Percentiles rank a stretch among this genome's conserved stretches.
Evolutionary conservation across 1,140 invertebrate species (phyloP).

Genomic region (Trialeurodes vaporariorum): DNA sequence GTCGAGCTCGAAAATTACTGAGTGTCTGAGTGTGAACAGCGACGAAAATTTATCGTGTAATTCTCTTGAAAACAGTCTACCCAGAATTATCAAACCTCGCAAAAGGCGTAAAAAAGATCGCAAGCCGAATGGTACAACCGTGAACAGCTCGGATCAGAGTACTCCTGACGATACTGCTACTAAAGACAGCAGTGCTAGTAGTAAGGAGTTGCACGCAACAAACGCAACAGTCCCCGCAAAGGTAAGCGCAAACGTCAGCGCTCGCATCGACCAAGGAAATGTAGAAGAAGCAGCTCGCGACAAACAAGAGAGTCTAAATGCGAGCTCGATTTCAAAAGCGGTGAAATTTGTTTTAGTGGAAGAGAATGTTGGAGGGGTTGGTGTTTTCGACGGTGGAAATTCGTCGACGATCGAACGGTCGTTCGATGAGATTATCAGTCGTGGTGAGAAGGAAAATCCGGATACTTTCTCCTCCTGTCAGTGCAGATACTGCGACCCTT

Average conservation of each 20-base stretch:
- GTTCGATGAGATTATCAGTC: too few species aligned
- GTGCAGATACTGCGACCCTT: slow-evolving; percentile 65
- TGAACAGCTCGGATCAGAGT: not conserved
- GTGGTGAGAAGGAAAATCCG: slow-evolving; percentile 30
- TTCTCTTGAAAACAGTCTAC: slow-evolving; percentile 59
- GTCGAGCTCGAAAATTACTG: not conserved
- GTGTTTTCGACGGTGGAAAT: too few species aligned
- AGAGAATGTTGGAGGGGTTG: too few species aligned
- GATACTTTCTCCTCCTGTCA: slow-evolving; percentile 46
- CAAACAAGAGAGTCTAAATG: not conserved
- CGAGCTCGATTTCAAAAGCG: not conserved
- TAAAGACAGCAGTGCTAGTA: not conserved
- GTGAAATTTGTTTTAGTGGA: too few species aligned
- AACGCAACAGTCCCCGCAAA: not conserved
- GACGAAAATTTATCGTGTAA: slow-evolving; percentile 56
- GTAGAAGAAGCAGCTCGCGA: not conserved
- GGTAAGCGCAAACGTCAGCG: not conserved
- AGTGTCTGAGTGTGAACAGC: slow-evolving; percentile 36
- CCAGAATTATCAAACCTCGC: slow-evolving; percentile 74
- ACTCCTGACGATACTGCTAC: not conserved
- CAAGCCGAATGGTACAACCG: slow-evolving; percentile 39
- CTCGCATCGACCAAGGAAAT: not conserved
- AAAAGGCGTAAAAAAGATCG: slow-evolving; percentile 81
- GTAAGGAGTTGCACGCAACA: not conserved
- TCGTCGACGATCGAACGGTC: too few species aligned